These are phyloP conservation scores for Characodon lateralis DNA, from an alignment of 2,797 vertebrate genomes.

Conservation along the genomic window DNA sequence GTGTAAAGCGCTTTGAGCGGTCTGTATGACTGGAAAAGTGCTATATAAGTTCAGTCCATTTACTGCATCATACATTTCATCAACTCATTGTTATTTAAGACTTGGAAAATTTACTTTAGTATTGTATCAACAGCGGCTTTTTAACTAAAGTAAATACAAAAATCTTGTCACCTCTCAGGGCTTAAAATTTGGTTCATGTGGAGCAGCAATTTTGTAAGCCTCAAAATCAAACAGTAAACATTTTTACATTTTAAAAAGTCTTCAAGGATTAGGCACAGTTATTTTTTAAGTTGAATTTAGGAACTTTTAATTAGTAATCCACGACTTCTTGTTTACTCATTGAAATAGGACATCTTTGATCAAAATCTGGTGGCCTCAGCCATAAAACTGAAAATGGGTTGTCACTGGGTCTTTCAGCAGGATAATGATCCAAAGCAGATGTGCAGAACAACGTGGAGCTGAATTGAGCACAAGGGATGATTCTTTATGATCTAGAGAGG, in stretches of 20 bases:
- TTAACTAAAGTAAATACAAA: background rate
- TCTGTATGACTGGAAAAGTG: too few species aligned
- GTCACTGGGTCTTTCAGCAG: background rate
- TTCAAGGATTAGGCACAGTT: background rate
- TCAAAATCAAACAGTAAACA: background rate
- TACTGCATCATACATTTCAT: background rate
- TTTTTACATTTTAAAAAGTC: background rate
- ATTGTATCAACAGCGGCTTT: background rate
- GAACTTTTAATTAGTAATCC: background rate
- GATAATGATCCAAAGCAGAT: background rate
- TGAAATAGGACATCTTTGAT: background rate
- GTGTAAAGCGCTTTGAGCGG: too few species aligned
- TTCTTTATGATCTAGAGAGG: background rate
- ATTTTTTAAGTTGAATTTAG: background rate
- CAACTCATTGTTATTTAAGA: background rate
- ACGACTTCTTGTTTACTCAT: background rate
- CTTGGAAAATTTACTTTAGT: background rate
- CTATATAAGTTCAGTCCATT: too few species aligned
- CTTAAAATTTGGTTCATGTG: too few species aligned
- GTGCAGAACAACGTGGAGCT: background rate
- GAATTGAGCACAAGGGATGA: background rate
- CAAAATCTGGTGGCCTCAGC: background rate
- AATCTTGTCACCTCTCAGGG: too few species aligned
- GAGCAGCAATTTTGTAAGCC: too few species aligned
- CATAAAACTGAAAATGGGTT: background rate